Percentiles rank a stretch among this genome's conserved stretches.
These are phyloP conservation scores for Macrosoma leucophasiata DNA, from an alignment of 2,888 invertebrate genomes.

Conservation along the genomic window DNA sequence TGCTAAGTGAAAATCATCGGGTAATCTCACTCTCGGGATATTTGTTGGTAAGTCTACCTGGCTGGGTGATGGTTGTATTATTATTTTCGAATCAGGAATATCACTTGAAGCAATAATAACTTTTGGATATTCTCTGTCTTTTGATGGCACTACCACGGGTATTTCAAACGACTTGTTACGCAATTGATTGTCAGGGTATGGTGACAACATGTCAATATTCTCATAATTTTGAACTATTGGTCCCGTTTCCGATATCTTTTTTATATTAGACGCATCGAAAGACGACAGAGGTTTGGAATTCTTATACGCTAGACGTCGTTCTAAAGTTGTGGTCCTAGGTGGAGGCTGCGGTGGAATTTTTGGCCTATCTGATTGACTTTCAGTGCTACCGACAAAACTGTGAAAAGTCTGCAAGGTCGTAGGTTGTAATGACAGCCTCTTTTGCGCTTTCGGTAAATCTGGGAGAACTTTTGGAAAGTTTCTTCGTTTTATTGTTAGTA, in stretches of 20 bases:
- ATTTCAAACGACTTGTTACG: conserved; percentile 42
- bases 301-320: conserved; percentile 69
- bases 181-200: conserved; percentile 27
- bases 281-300: conserved; percentile 58
- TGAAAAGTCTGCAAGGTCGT: conserved; percentile 59
- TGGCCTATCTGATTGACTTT: conserved; percentile 46
- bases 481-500: conserved; percentile 82
- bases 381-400: conserved; percentile 40
- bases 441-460: conserved; percentile 79
- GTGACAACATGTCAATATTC: conserved; percentile 51
- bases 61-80: conserved; percentile 75
- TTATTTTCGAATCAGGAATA: conserved; percentile 74
- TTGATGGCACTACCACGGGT: conserved; percentile 23
- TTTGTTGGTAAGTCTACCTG: conserved; percentile 48
- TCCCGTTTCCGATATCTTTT: conserved; percentile 37
- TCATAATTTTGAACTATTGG: conserved; percentile 45
- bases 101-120: conserved; percentile 72
- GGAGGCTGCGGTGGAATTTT: conserved; percentile 83
- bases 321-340: conserved; percentile 82
- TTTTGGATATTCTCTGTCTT: conserved; percentile 56
- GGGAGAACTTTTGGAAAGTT: conserved; percentile 92
- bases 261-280: conserved; percentile 43
- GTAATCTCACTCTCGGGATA: conserved; percentile 68
- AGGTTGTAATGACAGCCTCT: conserved; percentile 80
- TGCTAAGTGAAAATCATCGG: conserved; percentile 61